Percentiles rank a stretch among this genome's conserved stretches.
phyloP scores from a whole-genome alignment of 2,797 vertebrate species.

The Thamnophis elegans region DNA sequence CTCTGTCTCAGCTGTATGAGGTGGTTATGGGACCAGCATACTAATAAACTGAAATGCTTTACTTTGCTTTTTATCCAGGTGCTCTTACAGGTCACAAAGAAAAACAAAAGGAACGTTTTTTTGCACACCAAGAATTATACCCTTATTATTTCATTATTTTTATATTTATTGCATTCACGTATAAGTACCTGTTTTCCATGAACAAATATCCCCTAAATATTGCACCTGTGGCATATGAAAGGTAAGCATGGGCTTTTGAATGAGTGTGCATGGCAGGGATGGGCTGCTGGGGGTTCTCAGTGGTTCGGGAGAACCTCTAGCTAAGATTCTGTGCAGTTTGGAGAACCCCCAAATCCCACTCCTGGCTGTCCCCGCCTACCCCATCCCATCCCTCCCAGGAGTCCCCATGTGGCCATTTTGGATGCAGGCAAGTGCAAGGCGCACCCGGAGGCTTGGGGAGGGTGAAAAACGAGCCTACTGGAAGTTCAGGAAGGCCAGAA shows the following conservation, averaged over 20 bases:
- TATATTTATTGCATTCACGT: not conserved
- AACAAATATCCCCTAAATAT: not conserved
- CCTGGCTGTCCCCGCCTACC: too few species aligned
- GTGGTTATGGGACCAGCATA: not conserved
- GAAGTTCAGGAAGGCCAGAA: too few species aligned
- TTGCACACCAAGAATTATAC: not conserved
- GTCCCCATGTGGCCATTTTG: too few species aligned
- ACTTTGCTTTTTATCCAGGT: not conserved
- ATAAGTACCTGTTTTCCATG: not conserved
- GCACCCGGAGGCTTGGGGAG: too few species aligned
- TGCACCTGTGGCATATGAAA: not conserved
- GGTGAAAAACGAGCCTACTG: too few species aligned
- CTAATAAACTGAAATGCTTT: not conserved
- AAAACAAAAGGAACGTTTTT: not conserved
- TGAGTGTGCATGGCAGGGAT: not conserved
- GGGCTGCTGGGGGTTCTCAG: too few species aligned
- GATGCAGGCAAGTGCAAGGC: too few species aligned
- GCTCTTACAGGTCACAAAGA: slow-evolving; percentile 17
- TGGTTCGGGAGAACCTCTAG: too few species aligned
- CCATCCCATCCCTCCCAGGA: too few species aligned
- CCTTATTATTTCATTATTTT: not conserved
- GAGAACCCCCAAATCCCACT: too few species aligned
- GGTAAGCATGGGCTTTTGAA: not conserved
- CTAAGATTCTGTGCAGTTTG: too few species aligned
- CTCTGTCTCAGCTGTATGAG: slow-evolving; percentile 16